These are phyloP conservation scores for Arizona elegans DNA, from an alignment of 2,113 vertebrate species.

Conservation along the genomic window DNA sequence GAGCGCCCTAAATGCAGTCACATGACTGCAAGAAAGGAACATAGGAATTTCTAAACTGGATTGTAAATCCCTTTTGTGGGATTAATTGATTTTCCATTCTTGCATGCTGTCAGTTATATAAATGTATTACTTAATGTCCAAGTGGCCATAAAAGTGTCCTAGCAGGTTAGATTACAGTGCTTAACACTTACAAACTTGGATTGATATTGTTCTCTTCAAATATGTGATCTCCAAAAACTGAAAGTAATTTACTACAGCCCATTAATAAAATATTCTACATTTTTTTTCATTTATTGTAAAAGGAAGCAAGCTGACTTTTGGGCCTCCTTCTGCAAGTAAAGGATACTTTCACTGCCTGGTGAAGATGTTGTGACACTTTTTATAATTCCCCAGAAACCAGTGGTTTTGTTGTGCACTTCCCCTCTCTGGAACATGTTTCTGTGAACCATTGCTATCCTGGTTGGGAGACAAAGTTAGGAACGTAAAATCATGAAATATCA, in stretches of 20 bases:
- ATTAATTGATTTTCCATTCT: not conserved
- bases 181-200: not conserved
- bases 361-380: conserved; percentile 94
- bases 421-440: conserved; percentile 95
- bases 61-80: not conserved
- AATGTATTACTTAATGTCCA: not conserved
- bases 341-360: conserved; percentile 94
- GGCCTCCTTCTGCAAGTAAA: conserved; percentile 50
- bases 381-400: conserved; percentile 97
- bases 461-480: conserved; percentile 53
- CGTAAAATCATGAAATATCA: conserved; percentile 11
- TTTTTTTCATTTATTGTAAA: not conserved
- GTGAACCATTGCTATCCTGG: conserved; percentile 93
- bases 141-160: not conserved
- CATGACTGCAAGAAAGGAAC: not conserved
- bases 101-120: not conserved
- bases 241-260: not conserved
- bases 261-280: not conserved
- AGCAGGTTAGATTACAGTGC: not conserved
- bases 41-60: not conserved
- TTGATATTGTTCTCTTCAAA: not conserved
- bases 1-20: not conserved
- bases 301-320: not conserved
- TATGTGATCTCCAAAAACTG: not conserved
- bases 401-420: conserved; percentile 90